Conservation (phyloP, 2,888 invertebrate genomes). For the Agrochola circellaris region DNA sequence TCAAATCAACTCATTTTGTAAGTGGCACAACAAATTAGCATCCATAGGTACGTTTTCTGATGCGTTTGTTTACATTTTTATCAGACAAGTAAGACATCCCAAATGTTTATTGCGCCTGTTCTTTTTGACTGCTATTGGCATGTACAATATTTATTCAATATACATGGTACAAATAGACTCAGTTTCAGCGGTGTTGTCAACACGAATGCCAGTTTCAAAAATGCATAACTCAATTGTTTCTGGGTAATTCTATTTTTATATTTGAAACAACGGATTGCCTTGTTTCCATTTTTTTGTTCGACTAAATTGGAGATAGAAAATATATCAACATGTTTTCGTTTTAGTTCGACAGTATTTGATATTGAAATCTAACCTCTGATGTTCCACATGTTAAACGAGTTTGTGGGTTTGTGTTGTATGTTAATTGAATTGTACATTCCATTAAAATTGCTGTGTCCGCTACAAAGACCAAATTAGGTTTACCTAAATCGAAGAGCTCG, state of each 20-base stretch:
- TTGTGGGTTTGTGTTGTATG: conserved; percentile 20
- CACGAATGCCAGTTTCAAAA: conserved; percentile 32
- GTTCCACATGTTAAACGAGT: not conserved
- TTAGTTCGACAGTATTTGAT: conserved; percentile 23
- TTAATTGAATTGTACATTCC: conserved; percentile 28
- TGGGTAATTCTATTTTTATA: conserved; percentile 60
- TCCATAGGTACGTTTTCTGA: too few relatives aligned
- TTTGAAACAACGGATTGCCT: conserved; percentile 34
- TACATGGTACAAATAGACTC: conserved; percentile 6
- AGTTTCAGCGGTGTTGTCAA: not conserved
- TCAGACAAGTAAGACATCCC: not conserved
- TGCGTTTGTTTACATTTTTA: not conserved
- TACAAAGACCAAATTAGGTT: conserved; percentile 12
- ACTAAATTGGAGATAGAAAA: conserved; percentile 14
- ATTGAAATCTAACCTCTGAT: conserved; percentile 6
- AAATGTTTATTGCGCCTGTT: not conserved
- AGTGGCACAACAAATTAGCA: not conserved
- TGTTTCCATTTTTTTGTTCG: conserved; percentile 26
- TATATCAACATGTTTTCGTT: conserved; percentile 17
- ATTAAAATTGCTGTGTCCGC: conserved; percentile 6
- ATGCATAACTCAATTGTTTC: conserved; percentile 49
- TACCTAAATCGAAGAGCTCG: not conserved
- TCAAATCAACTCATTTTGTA: not conserved
- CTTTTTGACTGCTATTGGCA: not conserved
- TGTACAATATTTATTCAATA: conserved; percentile 32